Base-by-base conservation (phyloP, 2,113 vertebrate genomes). In the Vidua chalybeata region DNA sequence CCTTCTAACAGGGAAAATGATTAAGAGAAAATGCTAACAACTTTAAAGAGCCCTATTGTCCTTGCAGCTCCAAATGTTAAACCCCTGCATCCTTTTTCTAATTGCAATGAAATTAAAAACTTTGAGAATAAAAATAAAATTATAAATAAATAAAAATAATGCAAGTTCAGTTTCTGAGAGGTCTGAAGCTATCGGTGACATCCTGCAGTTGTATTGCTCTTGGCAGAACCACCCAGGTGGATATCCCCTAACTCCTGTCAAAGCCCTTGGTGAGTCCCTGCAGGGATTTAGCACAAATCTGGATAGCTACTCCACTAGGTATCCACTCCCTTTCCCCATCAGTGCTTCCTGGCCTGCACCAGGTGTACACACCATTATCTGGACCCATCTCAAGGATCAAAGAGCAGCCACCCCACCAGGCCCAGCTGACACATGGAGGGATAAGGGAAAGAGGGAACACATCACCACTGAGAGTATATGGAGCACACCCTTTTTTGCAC, bases 391-490 rank as follows among this genome's bases (percentile, higher is more conserved):
- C 52, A 45, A 48, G 14, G 31, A 17, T 23, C 21, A 48, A 80
- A 62, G 27, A 62, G 24, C 54, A 80, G 37, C 37, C 37, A 39
- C 48, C 2, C 2, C n/a, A 39, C 23, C 48, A 23, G 39, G 15
- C 28, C 16, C 66, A 30, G 39, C 39, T 31, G 58, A 10, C 14
- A 26, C 0, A 1, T 3, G 9, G 31, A 61, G 14, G 22, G 4
- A 2, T 30, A 23, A 49, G 27, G 48, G n/a, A 43, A 61, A 48
- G n/a, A 55, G 20, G 13, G 12, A 54, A 11, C 6, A 8, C 31
- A 13, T 18, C 37, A 28, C 6, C 22, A 7, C 26, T 15, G 9
- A 9, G 43, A 22, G 26, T 22, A 33, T 1, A 0, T 5, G 23
- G 45, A 41, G 15, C 37, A 41, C 41, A 46, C 11, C 7, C 16